Base-by-base conservation (phyloP, 2,113 vertebrate species). In the Solenodon paradoxus region DNA sequence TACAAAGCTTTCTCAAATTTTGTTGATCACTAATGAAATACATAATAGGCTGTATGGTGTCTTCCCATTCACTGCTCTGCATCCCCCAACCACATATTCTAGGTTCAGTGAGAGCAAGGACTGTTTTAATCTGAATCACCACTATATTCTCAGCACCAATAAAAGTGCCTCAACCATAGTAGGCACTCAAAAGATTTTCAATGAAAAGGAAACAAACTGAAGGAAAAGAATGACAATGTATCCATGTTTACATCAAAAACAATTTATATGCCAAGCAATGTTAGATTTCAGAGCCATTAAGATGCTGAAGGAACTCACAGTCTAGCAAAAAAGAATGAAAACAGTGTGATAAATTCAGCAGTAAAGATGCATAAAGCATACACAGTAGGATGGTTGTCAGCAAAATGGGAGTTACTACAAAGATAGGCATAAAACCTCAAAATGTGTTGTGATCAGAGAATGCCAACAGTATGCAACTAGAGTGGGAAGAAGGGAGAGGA, bases 271-370 rank as follows among this genome's bases (percentile, higher is more conserved):
- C 4, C 12, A 86, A 47, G 47, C 22, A n/a, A 5, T 57, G 40
- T 86, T 69, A 72, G 24, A 24, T 63, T 90, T 93, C 38, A 66
- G 26, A 80, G 81, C 26, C 51, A 63, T 64, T n/a, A 64, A 55
- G 72, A 85, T 61, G 74, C 35, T 87, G 24, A 82, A 92, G 64
- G n/a, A 95, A 10, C 24, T 94, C 57, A 80, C 0, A 47, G 61
- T 57, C 63, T 75, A 95, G 68, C 17, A 90, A 55, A 45, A 63
- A 63, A 57, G 22, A 92, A 40, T 53, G 81, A 84, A 90, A 95
- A 87, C 4, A 83, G 30, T 22, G 66, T 72, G 59, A 66, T 26
- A 63, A 95, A 66, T 28, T 3, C 32, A 81, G 77, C 20, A 83
- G n/a, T 35, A 49, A 93, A 91, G 40, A 91, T 42, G 63, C 42